Evolutionary conservation across 1,140 invertebrate species (phyloP).

Genomic region (Oppia nitens): DNA sequence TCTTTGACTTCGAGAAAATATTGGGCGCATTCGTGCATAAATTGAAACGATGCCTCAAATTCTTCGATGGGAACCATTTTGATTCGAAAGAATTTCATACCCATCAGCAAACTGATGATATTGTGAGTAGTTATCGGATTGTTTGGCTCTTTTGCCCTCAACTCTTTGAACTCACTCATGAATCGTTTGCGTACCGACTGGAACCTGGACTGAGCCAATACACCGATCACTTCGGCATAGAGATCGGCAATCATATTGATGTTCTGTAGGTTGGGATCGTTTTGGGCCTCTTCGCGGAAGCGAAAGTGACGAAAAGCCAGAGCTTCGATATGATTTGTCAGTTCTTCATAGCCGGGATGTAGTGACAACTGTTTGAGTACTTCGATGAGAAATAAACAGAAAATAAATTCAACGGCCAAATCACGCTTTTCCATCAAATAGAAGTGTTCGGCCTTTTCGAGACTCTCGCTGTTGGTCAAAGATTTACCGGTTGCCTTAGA

Average conservation of each 20-base stretch:
- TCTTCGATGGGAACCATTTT: slow-evolving; percentile 99
- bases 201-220: slow-evolving; percentile 87
- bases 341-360: slow-evolving; percentile 93
- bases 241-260: slow-evolving; percentile 92
- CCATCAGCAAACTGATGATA: slow-evolving; percentile 94
- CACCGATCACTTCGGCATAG: slow-evolving; percentile 95
- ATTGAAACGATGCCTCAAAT: slow-evolving; percentile 96
- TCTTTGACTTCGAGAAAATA: slow-evolving; percentile 98
- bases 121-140: slow-evolving; percentile 78
- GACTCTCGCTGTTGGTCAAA: slow-evolving; percentile 8
- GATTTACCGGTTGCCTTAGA: slow-evolving; percentile 13
- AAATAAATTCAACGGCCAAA: slow-evolving; percentile 91
- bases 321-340: slow-evolving; percentile 86
- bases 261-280: slow-evolving; percentile 80
- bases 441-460: slow-evolving; percentile 40
- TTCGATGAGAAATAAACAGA: slow-evolving; percentile 91
- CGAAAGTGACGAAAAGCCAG: slow-evolving; percentile 95
- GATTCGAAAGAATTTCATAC: slow-evolving; percentile 97
- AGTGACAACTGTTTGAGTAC: slow-evolving; percentile 84
- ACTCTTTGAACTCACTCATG: slow-evolving; percentile 77
- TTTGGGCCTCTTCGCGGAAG: slow-evolving; percentile 82
- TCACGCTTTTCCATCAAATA: slow-evolving; percentile 61
- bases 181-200: slow-evolving; percentile 81
- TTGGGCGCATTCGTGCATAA: slow-evolving; percentile 93
- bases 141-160: slow-evolving; percentile 64